A percentile compares a stretch with the other conserved stretches of the same genome.
Conservation (phyloP, 2,113 vertebrate species). For the Glaucomys volans region DNA sequence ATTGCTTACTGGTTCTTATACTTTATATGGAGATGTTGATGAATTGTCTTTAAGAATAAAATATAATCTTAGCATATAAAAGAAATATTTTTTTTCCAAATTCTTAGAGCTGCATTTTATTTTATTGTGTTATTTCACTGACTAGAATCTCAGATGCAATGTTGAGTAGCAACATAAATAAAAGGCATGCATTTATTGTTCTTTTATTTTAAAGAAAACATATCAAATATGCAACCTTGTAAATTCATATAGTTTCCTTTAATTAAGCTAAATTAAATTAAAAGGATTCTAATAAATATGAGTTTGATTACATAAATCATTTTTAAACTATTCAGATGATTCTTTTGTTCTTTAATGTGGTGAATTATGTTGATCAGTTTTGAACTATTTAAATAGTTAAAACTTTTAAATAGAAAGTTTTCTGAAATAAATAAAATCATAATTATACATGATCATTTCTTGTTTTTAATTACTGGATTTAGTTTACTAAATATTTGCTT, state of each 20-base stretch:
- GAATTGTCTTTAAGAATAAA: background rate
- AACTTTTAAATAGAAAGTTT: too few species aligned
- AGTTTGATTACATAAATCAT: background rate
- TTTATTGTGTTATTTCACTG: background rate
- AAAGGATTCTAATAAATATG: background rate
- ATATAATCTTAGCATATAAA: background rate
- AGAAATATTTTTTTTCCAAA: background rate
- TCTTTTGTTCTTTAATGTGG: background rate
- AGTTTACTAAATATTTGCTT: background rate
- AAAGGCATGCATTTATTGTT: background rate
- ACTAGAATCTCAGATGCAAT: background rate
- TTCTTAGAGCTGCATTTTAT: background rate
- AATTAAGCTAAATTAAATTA: background rate
- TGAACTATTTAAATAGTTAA: background rate
- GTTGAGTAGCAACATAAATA: background rate
- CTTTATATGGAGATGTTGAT: background rate
- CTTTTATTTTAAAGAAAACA: background rate
- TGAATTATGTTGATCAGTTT: background rate
- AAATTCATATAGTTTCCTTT: background rate
- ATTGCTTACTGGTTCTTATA: background rate
- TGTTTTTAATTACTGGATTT: background rate
- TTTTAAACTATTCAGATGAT: background rate
- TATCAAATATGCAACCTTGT: background rate
- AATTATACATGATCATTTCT: background rate
- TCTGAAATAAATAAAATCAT: background rate